Percentiles rank a stretch among this genome's conserved stretches.
These are phyloP conservation scores for Corapipo altera DNA, from an alignment of 2,113 vertebrate genomes.

Conservation along the genomic window DNA sequence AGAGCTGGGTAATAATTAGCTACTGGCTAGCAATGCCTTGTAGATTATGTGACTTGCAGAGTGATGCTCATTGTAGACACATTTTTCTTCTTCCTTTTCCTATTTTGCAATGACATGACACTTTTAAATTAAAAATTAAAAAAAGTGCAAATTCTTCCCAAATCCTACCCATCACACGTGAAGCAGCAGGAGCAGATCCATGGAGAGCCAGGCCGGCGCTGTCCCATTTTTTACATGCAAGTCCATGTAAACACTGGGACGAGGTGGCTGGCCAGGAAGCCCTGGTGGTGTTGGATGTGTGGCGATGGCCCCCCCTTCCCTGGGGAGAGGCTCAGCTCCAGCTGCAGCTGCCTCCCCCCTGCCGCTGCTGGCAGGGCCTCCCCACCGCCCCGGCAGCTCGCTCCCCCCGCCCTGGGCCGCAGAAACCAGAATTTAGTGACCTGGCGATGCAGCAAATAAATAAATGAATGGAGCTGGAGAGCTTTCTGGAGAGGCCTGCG, in stretches of 20 bases:
- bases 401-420: background rate
- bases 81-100: background rate
- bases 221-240: background rate
- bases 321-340: background rate
- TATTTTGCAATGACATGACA: background rate
- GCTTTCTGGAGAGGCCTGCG: slow-evolving; percentile 41
- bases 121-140: background rate
- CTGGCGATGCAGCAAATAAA: slow-evolving; percentile 57
- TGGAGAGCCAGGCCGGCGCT: background rate
- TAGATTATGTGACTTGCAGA: background rate
- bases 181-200: background rate
- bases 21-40: slow-evolving; percentile 9
- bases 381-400: background rate
- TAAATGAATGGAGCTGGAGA: slow-evolving; percentile 56
- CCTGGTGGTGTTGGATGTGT: background rate
- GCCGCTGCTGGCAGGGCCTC: background rate
- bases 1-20: slow-evolving; percentile 27
- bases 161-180: background rate
- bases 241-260: slow-evolving; percentile 18
- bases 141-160: background rate
- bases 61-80: background rate
- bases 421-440: slow-evolving; percentile 58
- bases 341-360: background rate
- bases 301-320: slow-evolving; percentile 14
- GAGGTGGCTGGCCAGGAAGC: slow-evolving; percentile 39